phyloP scores from a whole-genome alignment of 64 coral and sea anemone species.

The Pocillopora verrucosa region DNA sequence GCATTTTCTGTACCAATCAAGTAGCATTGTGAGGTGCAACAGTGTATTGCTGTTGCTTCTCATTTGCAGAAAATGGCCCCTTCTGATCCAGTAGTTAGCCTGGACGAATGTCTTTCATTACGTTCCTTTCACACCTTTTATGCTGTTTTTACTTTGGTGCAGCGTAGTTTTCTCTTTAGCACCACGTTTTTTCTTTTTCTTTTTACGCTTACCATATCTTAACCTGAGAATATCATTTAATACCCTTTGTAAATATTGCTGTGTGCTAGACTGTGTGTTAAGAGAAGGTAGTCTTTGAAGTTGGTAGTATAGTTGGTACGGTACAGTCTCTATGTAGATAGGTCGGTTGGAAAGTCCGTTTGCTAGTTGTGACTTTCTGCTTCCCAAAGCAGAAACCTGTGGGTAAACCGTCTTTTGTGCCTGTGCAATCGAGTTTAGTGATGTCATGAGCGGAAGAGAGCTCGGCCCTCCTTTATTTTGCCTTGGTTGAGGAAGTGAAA shows the following conservation, averaged over 20 bases:
- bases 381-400: background rate
- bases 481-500: background rate
- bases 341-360: slow-evolving; percentile 32
- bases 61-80: too few species aligned
- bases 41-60: too few species aligned
- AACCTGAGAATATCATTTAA: slow-evolving; percentile 24
- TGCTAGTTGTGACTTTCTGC: slow-evolving; percentile 31
- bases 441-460: background rate
- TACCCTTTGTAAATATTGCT: slow-evolving; percentile 16
- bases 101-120: background rate
- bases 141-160: background rate
- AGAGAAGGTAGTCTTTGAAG: slow-evolving; percentile 18
- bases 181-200: slow-evolving; percentile 24
- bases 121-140: background rate
- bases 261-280: slow-evolving; percentile 21
- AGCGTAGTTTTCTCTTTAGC: background rate
- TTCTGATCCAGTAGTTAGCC: background rate
- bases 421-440: background rate
- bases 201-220: slow-evolving; percentile 22
- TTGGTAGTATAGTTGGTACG: slow-evolving; percentile 15
- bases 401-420: background rate
- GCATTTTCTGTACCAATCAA: too few species aligned
- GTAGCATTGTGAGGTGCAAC: too few species aligned
- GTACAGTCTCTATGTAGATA: slow-evolving; percentile 44
- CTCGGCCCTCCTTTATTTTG: background rate